Percentiles rank a stretch among this genome's conserved stretches.
Evolutionary conservation across 2,888 invertebrate genomes (phyloP).

Genomic region (Chamaedrilus cognettii): DNA sequence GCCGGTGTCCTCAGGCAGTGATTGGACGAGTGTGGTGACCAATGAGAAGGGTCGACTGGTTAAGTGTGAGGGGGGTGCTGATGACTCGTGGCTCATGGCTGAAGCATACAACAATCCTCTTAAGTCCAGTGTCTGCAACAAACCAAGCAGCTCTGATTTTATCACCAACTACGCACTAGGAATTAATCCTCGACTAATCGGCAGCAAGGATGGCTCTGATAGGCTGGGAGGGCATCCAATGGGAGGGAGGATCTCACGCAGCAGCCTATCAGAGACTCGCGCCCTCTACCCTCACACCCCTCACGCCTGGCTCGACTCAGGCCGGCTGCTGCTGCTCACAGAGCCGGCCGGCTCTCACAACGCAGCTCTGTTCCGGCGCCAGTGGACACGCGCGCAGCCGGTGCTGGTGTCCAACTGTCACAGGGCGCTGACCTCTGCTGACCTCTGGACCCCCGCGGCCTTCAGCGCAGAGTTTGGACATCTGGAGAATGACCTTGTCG

Average conservation of each 20-base stretch:
- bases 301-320: constrained; percentile 93
- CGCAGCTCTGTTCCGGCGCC: constrained; percentile 55
- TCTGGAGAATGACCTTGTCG: constrained; percentile 84
- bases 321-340: constrained; percentile 83
- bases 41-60: too few relatives aligned
- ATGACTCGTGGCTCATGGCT: too few relatives aligned
- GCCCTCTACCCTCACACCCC: constrained; percentile 64
- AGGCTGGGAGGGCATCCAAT: neutral
- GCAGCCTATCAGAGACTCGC: neutral
- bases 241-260: neutral
- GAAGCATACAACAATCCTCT: too few relatives aligned
- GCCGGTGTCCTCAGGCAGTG: too few relatives aligned
- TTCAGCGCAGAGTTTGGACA: constrained; percentile 92
- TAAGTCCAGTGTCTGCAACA: too few relatives aligned
- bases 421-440: constrained; percentile 71
- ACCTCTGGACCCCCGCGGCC: constrained; percentile 88
- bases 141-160: too few relatives aligned
- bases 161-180: too few relatives aligned
- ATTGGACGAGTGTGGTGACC: too few relatives aligned
- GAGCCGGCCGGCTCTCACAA: constrained; percentile 72
- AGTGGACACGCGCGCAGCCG: constrained; percentile 64
- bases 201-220: too few relatives aligned
- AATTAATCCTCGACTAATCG: too few relatives aligned
- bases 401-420: constrained; percentile 90
- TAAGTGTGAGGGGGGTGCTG: too few relatives aligned